phyloP scores from a whole-genome alignment of 1,140 invertebrate genomes.

The Diplogasteroides magnus region DNA sequence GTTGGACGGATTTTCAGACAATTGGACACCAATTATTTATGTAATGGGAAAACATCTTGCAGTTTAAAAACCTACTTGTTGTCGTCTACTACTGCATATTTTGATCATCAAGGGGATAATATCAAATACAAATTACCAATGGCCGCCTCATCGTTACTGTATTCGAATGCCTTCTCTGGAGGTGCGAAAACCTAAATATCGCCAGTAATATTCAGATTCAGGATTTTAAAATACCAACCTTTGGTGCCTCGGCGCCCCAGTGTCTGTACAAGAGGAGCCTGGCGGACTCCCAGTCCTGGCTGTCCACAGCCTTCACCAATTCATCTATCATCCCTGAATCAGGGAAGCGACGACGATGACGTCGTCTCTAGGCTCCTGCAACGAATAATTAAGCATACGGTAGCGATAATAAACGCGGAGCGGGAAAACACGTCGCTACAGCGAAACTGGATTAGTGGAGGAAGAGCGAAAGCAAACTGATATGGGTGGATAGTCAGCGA shows the following conservation, averaged over 20 bases:
- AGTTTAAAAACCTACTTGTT: constrained; percentile 35
- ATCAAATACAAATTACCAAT: constrained; percentile 23
- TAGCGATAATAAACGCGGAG: too few species aligned
- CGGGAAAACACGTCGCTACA: too few species aligned
- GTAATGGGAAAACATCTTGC: too few species aligned
- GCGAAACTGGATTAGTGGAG: too few species aligned
- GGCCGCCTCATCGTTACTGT: constrained; percentile 25
- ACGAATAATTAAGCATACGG: too few species aligned
- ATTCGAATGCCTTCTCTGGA: constrained; percentile 42
- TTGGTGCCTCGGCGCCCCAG: constrained; percentile 35
- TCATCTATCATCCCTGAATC: constrained; percentile 35
- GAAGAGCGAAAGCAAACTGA: too few species aligned
- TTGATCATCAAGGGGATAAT: not conserved
- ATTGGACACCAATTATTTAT: too few species aligned
- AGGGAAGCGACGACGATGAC: not conserved
- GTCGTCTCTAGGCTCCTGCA: too few species aligned
- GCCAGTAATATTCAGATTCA: too few species aligned
- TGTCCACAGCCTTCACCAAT: constrained; percentile 32
- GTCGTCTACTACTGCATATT: constrained; percentile 18
- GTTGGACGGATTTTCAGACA: too few species aligned
- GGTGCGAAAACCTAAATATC: too few species aligned
- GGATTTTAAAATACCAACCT: constrained; percentile 26
- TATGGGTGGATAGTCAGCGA: too few species aligned
- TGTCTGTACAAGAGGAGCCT: constrained; percentile 43
- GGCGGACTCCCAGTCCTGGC: constrained; percentile 37